Base-by-base conservation (phyloP, 2,888 invertebrate species). In the Chrysopilus asiliformis region DNA sequence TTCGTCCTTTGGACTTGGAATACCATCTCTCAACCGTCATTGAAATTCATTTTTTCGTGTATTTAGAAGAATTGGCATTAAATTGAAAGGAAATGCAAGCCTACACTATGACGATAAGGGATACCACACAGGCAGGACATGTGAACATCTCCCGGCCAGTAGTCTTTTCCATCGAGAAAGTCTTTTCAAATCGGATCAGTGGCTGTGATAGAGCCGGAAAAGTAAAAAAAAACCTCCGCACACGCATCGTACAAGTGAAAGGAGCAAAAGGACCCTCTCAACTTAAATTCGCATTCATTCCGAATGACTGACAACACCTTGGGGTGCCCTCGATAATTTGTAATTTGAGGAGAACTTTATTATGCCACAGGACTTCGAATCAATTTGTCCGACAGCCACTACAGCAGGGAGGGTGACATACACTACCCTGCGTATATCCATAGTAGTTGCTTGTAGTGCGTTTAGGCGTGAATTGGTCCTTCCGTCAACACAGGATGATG, bases 291-390 rank as follows among this genome's bases (percentile, higher is more conserved):
- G 37, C 39, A 46, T 49, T 53, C 55, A 56, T 60, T 58, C 56
- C 59, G 47, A 58, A 50, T 58, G 60, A 58, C 56, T 60, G 55
- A 53, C 54, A 56, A 60, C 61, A 61, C 60, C 57, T 60, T 53
- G 52, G 60, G 60, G 60, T 60, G 60, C 60, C 49, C 42, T 46
- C 45, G 47, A 44, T 49, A 45, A 46, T 48, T 47, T 49, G 50
- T 51, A 50, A 50, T 50, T 50, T 50, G 51, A 51, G 48, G 42
- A 46, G 44, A 42, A 39, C 48, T 45, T 48, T 51, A 55, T 52
- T 52, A 47, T 52, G 52, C 52, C 53, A 49, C 52, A 53, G 48
- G 50, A 55, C 53, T 50, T 48, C 48, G 56, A 56, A 57, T 53
- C 57, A 57, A 57, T 57, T 56, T 56, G 52, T 22, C 7, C 10